Base-by-base conservation (phyloP, 2,888 invertebrate species). In the Heliconius ismenius region DNA sequence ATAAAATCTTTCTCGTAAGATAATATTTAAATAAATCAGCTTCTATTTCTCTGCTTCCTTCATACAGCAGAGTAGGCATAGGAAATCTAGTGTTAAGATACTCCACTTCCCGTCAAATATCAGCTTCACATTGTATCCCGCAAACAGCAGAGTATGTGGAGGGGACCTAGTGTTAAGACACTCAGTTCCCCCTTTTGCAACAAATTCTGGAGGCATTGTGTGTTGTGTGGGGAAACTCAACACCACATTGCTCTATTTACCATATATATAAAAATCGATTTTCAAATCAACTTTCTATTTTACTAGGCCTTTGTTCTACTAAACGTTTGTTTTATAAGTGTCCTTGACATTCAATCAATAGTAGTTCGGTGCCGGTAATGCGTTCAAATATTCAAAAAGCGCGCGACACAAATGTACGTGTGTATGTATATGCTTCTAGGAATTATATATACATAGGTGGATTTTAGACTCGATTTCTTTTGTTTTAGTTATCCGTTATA, bases 321-420 rank as follows among this genome's bases (percentile, higher is more conserved):
- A 84, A 83, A 81, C 74, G 39, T 69, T 58, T 60, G 54, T 73
- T 81, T 80, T 69, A 78, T 70, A 78, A 77, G 60, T 81, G 83
- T 82, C 83, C 83, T 83, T 83, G 83, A 83, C 83, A 80, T 78
- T 77, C 78, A 75, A 39, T 74, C 10, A 67, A 54, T 21, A 49
- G 49, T 67, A 65, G 26, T 26, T 54, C 32, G 54, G n/a, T 32
- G 49, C 60, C 54, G 11, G 36, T 26, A 62, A 43, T 39, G 62
- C 62, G 36, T 72, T 62, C 79, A 79, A 79, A 73, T 86, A 89
- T 88, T 86, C 86, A 83, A 86, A 79, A 77, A 86, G 87, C 88
- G 86, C 83, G 84, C 84, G 84, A 78, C 84, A 83, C 78, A 83
- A 81, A 32, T 67, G 54, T n/a, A 43, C n/a, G 39, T 67, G 32